Conservation (phyloP, 2,888 invertebrate species). For the Phoronis australis region DNA sequence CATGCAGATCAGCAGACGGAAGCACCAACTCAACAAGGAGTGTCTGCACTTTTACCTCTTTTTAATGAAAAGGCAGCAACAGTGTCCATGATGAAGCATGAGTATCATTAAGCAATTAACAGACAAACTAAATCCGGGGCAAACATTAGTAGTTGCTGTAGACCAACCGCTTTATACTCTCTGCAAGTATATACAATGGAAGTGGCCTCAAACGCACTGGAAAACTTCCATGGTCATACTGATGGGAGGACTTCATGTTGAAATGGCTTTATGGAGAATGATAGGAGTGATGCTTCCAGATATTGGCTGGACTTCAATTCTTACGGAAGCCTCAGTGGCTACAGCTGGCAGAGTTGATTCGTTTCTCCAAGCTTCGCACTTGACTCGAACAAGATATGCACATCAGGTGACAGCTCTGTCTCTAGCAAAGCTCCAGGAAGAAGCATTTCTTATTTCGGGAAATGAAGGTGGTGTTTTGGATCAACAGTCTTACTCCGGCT, state of each 20-base stretch:
- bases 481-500: background rate
- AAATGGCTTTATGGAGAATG: constrained; percentile 5
- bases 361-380: constrained; percentile 3
- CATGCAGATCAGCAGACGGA: constrained; percentile 1
- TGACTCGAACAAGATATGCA: constrained; percentile 9
- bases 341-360: constrained; percentile 7
- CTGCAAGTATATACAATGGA: constrained; percentile 8
- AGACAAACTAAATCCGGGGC: constrained; percentile 3
- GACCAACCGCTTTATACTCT: constrained; percentile 8
- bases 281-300: constrained; percentile 2
- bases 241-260: constrained; percentile 6
- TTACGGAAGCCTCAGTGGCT: constrained; percentile 2
- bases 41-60: constrained; percentile 4
- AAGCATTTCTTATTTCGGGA: background rate
- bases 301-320: constrained; percentile 7
- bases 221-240: constrained; percentile 3
- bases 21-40: background rate
- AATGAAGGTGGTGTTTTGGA: background rate
- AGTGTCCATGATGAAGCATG: constrained; percentile 11
- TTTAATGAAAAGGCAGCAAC: constrained; percentile 12
- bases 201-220: constrained; percentile 6
- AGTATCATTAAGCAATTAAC: background rate
- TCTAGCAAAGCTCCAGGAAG: constrained; percentile 2
- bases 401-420: constrained; percentile 8
- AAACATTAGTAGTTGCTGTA: constrained; percentile 1